phyloP scores from a whole-genome alignment of 2,113 vertebrate species.

The Serinus canaria region DNA sequence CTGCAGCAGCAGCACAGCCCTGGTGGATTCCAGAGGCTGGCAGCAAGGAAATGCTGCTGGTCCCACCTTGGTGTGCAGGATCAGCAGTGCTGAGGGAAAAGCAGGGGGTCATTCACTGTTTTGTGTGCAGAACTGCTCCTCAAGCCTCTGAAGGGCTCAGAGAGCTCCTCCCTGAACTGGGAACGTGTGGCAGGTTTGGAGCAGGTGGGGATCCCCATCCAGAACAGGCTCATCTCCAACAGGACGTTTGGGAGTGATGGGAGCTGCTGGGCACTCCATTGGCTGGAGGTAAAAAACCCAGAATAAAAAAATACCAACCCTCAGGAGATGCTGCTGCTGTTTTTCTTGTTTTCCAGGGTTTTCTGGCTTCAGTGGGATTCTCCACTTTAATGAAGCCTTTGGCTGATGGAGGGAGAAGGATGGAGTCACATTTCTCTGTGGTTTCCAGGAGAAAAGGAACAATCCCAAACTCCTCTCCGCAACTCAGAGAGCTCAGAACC shows the following conservation, averaged over 20 bases:
- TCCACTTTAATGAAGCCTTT: background rate
- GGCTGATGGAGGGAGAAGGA: background rate
- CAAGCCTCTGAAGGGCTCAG: background rate
- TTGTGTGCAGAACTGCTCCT: rapidly evolving
- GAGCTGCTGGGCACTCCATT: background rate
- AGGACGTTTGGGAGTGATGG: background rate
- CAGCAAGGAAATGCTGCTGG: background rate
- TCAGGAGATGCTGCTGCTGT: background rate
- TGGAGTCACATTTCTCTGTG: background rate
- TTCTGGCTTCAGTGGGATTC: background rate
- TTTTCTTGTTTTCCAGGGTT: background rate
- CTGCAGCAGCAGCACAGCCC: background rate
- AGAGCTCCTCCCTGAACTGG: background rate
- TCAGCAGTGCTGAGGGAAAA: background rate
- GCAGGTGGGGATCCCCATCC: background rate
- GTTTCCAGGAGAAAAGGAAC: background rate
- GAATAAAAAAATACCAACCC: background rate
- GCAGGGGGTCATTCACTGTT: background rate
- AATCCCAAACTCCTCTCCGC: background rate
- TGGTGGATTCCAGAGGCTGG: rapidly evolving
- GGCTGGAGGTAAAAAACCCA: background rate
- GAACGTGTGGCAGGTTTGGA: rapidly evolving
- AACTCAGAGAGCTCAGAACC: background rate
- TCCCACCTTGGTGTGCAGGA: background rate
- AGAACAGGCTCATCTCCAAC: background rate